phyloP scores from a whole-genome alignment of 92 coral and sea anemone species.

The Epizoanthus stellaris region DNA sequence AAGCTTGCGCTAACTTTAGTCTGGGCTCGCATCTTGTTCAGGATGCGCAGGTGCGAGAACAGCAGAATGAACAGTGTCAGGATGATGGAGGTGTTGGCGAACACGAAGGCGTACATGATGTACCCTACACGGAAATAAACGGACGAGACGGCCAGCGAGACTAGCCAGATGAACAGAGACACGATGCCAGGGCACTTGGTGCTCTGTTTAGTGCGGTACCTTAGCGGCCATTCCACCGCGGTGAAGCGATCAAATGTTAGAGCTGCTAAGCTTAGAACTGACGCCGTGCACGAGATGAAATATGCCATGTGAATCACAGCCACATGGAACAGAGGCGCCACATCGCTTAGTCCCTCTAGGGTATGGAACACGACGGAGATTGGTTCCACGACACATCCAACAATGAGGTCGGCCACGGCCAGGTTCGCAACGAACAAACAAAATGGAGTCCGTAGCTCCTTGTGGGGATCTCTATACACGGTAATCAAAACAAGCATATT shows the following conservation, averaged over 20 bases:
- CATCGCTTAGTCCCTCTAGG: conserved; percentile 12
- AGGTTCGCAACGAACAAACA: conserved; percentile 36
- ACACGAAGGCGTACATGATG: conserved; percentile 76
- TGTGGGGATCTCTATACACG: conserved; percentile 14
- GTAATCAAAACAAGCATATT: conserved; percentile 38
- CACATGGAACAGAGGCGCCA: neutral
- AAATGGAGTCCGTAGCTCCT: conserved; percentile 33
- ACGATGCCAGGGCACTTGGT: conserved; percentile 41
- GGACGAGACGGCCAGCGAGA: conserved; percentile 62
- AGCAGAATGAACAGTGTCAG: conserved; percentile 59
- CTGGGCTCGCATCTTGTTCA: conserved; percentile 42
- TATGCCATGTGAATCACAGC: conserved; percentile 72
- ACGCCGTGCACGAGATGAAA: conserved; percentile 85
- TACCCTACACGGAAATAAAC: conserved; percentile 76
- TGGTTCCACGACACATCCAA: conserved; percentile 22
- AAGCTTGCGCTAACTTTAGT: conserved; percentile 4
- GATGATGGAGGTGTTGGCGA: conserved; percentile 80
- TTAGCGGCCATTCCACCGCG: conserved; percentile 69
- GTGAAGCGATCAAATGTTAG: conserved; percentile 73
- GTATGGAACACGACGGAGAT: conserved; percentile 25
- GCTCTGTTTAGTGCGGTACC: conserved; percentile 55
- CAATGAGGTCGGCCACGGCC: conserved; percentile 15
- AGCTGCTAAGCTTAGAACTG: conserved; percentile 83
- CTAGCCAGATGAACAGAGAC: conserved; percentile 64
- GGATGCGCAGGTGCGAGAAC: conserved; percentile 62